These are phyloP conservation scores for Colinus virginianus DNA, from an alignment of 2,113 vertebrate species.

Conservation along the genomic window DNA sequence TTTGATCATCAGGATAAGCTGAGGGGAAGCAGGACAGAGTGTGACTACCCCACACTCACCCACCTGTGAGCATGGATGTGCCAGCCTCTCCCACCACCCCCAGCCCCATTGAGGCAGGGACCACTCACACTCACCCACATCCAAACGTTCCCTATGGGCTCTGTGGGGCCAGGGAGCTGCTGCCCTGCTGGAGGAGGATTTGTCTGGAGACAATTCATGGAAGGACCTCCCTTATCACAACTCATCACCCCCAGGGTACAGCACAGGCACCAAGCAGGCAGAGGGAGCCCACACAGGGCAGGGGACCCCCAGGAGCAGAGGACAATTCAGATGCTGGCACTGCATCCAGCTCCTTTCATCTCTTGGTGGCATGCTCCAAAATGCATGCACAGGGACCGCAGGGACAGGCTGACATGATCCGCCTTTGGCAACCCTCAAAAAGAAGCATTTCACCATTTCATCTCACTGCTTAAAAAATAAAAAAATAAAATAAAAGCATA, in stretches of 20 bases:
- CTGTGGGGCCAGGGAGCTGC: background rate
- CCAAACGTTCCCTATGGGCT: background rate
- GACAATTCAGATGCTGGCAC: background rate
- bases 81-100: background rate
- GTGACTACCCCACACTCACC: background rate
- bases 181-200: background rate
- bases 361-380: background rate
- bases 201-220: background rate
- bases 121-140: background rate
- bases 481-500: background rate
- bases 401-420: background rate
- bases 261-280: background rate
- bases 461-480: constrained; percentile 47
- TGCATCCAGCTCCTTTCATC: background rate
- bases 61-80: rapidly evolving
- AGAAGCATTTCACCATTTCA: constrained; percentile 66
- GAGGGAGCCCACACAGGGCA: background rate
- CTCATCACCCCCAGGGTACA: rapidly evolving
- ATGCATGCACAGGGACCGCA: background rate
- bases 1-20: background rate
- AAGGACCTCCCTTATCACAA: background rate
- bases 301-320: rapidly evolving
- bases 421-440: constrained; percentile 66
- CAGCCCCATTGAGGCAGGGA: background rate
- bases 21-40: background rate